Conservation (phyloP, 2,797 vertebrate species). For the Neosilurus hyrtlii region DNA sequence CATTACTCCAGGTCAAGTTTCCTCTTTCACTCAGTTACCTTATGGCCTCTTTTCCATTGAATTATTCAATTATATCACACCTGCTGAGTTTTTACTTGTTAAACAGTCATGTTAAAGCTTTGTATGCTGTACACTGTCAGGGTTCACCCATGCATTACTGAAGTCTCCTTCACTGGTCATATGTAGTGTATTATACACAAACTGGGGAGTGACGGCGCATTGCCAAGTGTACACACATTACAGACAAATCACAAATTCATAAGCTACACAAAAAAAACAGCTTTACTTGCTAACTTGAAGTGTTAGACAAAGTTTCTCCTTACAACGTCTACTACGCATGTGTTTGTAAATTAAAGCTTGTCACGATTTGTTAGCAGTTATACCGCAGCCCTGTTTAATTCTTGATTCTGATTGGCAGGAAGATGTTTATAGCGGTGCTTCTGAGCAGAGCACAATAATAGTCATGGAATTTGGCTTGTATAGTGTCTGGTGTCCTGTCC, state of each 20-base stretch:
- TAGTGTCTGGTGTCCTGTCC: too few relatives aligned
- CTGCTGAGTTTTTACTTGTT: slow-evolving; percentile 2
- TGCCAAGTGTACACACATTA: not conserved
- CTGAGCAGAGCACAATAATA: too few relatives aligned
- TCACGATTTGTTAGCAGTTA: not conserved
- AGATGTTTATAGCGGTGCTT: not conserved
- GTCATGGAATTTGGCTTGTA: too few relatives aligned
- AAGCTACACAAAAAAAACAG: not conserved
- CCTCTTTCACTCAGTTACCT: slow-evolving; percentile 1
- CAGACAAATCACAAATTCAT: not conserved
- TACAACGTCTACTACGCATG: not conserved
- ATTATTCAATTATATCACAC: slow-evolving; percentile 32
- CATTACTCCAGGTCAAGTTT: slow-evolving; percentile 13
- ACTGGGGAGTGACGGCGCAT: slow-evolving; percentile 10
- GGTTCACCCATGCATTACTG: not conserved
- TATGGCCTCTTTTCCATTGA: not conserved
- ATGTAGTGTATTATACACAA: slow-evolving; percentile 31
- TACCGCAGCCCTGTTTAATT: not conserved
- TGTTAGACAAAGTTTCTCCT: not conserved
- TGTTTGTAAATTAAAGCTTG: not conserved
- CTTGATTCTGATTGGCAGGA: not conserved
- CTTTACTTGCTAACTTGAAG: not conserved
- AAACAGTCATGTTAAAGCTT: not conserved
- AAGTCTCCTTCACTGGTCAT: slow-evolving; percentile 2
- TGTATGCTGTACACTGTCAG: not conserved